Conservation (phyloP, 2,113 vertebrate species). For the Sylvilagus bachmani region DNA sequence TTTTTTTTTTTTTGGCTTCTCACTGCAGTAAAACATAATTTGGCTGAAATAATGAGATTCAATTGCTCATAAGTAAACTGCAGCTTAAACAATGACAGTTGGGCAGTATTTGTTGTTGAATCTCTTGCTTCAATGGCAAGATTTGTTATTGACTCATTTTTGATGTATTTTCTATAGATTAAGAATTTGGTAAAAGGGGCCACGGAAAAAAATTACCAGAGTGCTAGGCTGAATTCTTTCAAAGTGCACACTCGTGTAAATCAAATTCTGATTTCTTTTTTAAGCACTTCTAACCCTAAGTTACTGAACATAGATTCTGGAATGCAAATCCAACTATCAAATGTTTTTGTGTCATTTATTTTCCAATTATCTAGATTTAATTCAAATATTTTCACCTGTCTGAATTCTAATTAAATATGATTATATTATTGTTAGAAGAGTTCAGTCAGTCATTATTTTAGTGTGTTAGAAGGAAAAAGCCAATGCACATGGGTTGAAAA, state of each 20-base stretch:
- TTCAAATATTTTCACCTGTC: slow-evolving; percentile 24
- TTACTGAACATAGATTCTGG: not conserved
- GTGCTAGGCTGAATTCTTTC: not conserved
- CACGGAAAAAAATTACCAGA: slow-evolving; percentile 42
- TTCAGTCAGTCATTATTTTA: slow-evolving; percentile 47
- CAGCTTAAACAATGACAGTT: slow-evolving; percentile 85
- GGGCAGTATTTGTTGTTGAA: slow-evolving; percentile 76
- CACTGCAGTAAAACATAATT: slow-evolving; percentile 80
- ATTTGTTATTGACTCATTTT: slow-evolving; percentile 82
- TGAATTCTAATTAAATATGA: slow-evolving; percentile 59
- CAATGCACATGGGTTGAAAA: slow-evolving; percentile 7
- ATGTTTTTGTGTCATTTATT: not conserved
- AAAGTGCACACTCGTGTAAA: not conserved
- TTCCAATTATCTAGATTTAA: slow-evolving; percentile 26
- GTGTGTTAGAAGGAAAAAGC: slow-evolving; percentile 49
- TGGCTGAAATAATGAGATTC: slow-evolving; percentile 87
- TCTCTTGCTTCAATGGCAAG: slow-evolving; percentile 66
- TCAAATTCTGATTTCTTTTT: slow-evolving; percentile 3
- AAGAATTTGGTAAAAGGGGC: slow-evolving; percentile 67
- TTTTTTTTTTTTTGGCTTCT: slow-evolving; percentile 48
- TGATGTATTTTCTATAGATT: slow-evolving; percentile 70
- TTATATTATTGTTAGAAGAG: slow-evolving; percentile 18
- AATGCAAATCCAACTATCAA: not conserved
- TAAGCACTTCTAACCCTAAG: not conserved
- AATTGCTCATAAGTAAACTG: slow-evolving; percentile 87